phyloP scores from a whole-genome alignment of 2,888 invertebrate species.

The Drepanosiphum platanoidis region DNA sequence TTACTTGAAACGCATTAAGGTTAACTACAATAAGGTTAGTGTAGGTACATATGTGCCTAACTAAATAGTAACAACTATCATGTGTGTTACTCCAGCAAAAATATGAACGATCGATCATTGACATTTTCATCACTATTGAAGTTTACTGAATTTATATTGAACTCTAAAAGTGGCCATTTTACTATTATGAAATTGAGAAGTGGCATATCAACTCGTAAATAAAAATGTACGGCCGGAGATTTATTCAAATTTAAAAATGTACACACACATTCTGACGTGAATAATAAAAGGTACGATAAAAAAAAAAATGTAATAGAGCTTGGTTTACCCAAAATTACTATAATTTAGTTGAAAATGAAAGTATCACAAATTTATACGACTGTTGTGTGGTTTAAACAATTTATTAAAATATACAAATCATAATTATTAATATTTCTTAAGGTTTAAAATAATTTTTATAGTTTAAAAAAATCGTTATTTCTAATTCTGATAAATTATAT shows the following conservation, averaged over 20 bases:
- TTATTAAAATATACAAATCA: no score
- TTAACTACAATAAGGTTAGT: slow-evolving; percentile 11
- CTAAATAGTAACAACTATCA: slow-evolving; percentile 10
- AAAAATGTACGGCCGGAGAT: background rate
- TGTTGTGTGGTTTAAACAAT: no score
- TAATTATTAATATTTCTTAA: no score
- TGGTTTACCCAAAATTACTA: background rate
- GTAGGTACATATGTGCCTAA: background rate
- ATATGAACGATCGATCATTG: background rate
- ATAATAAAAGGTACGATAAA: no score
- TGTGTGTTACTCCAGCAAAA: background rate
- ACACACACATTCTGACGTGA: no score
- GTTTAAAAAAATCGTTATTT: no score
- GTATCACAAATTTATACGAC: no score
- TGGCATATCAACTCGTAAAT: no score
- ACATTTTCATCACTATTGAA: background rate
- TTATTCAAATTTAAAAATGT: no score
- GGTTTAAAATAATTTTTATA: no score
- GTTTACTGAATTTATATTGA: background rate
- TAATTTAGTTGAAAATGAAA: background rate
- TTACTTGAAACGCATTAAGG: slow-evolving; percentile 53
- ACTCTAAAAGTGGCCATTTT: background rate
- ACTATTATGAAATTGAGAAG: background rate
- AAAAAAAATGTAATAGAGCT: background rate
- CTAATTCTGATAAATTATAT: no score